Evolutionary conservation across 1,140 invertebrate genomes (phyloP), one percentile per base, ranked within the genome.

Genomic region (Neuroterus valhalla): DNA sequence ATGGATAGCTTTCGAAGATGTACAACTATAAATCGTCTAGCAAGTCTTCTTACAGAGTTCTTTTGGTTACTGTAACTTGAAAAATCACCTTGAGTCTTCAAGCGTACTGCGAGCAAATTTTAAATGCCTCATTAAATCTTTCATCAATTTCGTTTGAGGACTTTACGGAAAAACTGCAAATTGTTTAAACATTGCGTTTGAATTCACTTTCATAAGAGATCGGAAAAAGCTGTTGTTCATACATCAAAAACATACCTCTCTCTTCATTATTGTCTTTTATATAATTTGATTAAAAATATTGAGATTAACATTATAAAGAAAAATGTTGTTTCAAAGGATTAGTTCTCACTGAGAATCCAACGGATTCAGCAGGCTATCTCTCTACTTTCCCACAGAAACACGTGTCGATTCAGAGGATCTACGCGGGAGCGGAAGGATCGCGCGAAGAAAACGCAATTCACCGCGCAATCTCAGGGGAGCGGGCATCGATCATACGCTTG

Each of bases 401-500:
- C 55, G 23, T 62, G 55, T 62, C 55, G 55, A 62, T 62, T n/a
- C 21, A 26, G 19, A 17, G 31, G 23, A 31, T 62, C 55, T 68
- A 68, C 19, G 43, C 48, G 62, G 68, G 15, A 21, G 62, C 68
- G 55, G 23, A 42, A 68, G 66, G 48, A 62, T 43, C 42, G 71
- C 68, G 74, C 31, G 71, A 62, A 69, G 72, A 77, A 80, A 77
- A 78, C 66, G 78, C 76, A 80, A 77, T 80, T 80, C 78, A 78
- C 71, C 19, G 71, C 71, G 76, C 74, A 77, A 80, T 80, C 76
- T 78, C 68, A 2, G 43, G 71, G 73, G 80, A 77, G 74, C 55
- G 69, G 42, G 66, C 73, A 83, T 83, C 80, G 79, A 81, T 81
- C 82, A 83, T 68, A 38, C 72, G 67, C 31, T 46, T 12, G 38